Conservation (phyloP, 1,140 invertebrate genomes). For the Zaprionus camerounensis region DNA sequence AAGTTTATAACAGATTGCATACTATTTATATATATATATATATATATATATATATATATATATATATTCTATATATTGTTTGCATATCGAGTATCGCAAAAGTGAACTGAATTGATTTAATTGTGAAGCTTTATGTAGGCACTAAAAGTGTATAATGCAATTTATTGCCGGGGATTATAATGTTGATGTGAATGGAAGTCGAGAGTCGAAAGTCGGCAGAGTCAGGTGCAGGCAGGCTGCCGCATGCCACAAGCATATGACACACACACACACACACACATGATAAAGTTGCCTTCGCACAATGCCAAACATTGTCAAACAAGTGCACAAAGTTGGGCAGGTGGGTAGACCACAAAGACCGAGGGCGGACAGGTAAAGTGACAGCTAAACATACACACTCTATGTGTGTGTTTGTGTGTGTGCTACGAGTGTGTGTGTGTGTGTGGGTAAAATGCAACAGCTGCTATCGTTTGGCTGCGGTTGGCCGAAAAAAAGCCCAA, state of each 20-base stretch:
- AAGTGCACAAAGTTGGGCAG: not conserved
- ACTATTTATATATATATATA: no score
- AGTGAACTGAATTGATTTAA: not conserved
- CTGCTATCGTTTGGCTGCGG: slow-evolving; percentile 41
- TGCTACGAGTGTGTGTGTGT: not conserved
- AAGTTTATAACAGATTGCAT: not conserved
- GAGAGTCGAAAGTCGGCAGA: slow-evolving; percentile 51
- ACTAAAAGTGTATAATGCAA: not conserved
- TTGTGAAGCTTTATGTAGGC: not conserved
- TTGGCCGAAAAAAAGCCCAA: slow-evolving; percentile 20
- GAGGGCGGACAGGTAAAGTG: slow-evolving; percentile 4
- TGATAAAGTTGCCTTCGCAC: not conserved
- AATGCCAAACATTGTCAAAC: slow-evolving; percentile 11
- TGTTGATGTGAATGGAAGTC: slow-evolving; percentile 9
- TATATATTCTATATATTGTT: not conserved
- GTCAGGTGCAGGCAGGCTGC: slow-evolving; percentile 49
- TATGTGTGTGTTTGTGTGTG: not conserved
- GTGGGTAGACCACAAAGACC: not conserved
- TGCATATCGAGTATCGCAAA: not conserved
- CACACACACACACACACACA: not conserved
- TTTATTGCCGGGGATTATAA: not conserved
- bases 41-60: no score
- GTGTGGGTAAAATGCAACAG: slow-evolving; percentile 60
- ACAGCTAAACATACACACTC: not conserved
- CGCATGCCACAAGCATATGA: slow-evolving; percentile 61